Percentiles rank a stretch among this genome's conserved stretches.
These are phyloP conservation scores for Sarcophaga carnaria DNA, from an alignment of 2,888 invertebrate species.

Conservation along the genomic window DNA sequence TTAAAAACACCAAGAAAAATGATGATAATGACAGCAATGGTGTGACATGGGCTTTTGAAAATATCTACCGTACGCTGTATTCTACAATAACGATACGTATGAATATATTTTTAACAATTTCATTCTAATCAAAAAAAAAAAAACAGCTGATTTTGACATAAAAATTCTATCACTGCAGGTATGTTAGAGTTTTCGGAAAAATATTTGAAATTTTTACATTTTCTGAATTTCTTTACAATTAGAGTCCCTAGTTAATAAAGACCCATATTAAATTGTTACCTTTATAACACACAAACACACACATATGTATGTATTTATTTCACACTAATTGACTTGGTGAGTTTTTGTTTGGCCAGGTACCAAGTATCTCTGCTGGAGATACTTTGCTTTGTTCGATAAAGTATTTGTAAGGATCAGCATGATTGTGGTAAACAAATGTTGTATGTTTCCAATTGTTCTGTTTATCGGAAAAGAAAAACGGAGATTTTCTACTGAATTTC, in stretches of 20 bases:
- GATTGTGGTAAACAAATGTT: constrained; percentile 11
- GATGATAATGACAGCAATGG: not conserved
- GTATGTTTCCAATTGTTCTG: no score
- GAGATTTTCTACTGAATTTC: no score
- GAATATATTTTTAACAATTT: no score
- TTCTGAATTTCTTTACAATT: not conserved
- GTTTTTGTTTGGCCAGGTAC: constrained; percentile 28
- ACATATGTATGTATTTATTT: not conserved
- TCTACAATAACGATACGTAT: not conserved
- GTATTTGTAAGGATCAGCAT: constrained; percentile 56
- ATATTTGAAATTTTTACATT: no score
- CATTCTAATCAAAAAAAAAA: no score
- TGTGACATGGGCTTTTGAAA: not conserved
- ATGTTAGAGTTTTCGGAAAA: no score
- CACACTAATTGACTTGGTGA: constrained; percentile 23
- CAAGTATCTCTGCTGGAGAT: constrained; percentile 4
- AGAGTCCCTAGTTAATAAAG: constrained; percentile 25
- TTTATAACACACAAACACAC: constrained; percentile 4
- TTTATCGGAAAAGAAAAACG: no score
- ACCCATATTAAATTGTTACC: constrained; percentile 22
- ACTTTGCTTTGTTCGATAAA: constrained; percentile 9
- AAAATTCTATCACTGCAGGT: no score
- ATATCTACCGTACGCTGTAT: not conserved
- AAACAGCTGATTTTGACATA: no score
- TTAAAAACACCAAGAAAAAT: constrained; percentile 6